phyloP scores from a whole-genome alignment of 2,888 invertebrate species.

The Phalera bucephala region DNA sequence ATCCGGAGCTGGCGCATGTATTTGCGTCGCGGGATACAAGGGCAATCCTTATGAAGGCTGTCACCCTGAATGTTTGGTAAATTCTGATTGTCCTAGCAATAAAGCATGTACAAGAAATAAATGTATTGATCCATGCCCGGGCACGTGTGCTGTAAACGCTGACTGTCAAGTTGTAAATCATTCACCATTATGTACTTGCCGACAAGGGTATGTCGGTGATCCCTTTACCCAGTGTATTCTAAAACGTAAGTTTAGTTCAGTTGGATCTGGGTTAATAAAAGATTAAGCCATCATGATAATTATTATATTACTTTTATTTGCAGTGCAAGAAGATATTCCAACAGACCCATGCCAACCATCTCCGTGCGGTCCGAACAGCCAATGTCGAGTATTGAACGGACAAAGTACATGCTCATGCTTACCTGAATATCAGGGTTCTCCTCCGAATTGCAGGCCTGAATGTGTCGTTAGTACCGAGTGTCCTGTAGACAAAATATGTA shows the following conservation, averaged over 20 bases:
- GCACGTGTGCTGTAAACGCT: constrained; percentile 89
- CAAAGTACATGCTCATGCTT: constrained; percentile 88
- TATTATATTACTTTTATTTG: too few relatives aligned
- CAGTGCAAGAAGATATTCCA: constrained; percentile 57
- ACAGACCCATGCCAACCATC: constrained; percentile 82
- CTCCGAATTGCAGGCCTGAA: constrained; percentile 88
- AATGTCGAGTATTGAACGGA: constrained; percentile 81
- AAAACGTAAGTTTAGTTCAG: constrained; percentile 62
- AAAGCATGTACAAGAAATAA: constrained; percentile 88
- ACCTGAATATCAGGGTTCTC: constrained; percentile 85
- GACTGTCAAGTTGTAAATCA: constrained; percentile 89
- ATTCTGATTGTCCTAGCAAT: constrained; percentile 88
- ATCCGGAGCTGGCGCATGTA: constrained; percentile 84
- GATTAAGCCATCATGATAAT: too few relatives aligned
- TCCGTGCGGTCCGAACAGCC: constrained; percentile 85
- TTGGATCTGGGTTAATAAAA: too few relatives aligned
- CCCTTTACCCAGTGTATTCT: constrained; percentile 85
- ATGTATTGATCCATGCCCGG: constrained; percentile 90
- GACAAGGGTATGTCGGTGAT: constrained; percentile 87
- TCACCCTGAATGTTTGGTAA: constrained; percentile 88
- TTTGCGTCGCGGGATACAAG: constrained; percentile 87
- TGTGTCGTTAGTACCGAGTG: constrained; percentile 89
- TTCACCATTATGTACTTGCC: constrained; percentile 87
- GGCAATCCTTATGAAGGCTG: constrained; percentile 93
- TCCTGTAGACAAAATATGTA: constrained; percentile 84